Conservation (phyloP, 2,113 vertebrate species). For the Anthoscopus minutus region DNA sequence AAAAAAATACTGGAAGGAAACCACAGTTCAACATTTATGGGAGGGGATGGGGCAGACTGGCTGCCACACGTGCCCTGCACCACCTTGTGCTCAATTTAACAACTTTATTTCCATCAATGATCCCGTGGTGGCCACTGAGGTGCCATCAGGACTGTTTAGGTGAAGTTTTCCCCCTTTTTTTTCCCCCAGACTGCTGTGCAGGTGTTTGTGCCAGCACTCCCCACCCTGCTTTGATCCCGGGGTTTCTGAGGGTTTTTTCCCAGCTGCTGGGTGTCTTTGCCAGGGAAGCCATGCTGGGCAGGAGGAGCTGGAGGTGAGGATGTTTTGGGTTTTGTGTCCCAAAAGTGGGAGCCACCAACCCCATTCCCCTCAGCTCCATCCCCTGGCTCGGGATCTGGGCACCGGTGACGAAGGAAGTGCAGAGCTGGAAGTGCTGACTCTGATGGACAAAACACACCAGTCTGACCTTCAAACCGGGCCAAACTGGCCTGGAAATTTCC, state of each 20-base stretch:
- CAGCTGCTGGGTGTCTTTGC: neutral
- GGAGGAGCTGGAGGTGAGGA: neutral
- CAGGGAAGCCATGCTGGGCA: too few species aligned
- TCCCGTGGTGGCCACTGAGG: neutral
- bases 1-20: neutral
- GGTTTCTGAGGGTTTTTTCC: neutral
- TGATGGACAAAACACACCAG: slow-evolving; percentile 28
- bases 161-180: neutral
- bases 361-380: neutral
- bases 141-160: neutral
- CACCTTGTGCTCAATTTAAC: neutral
- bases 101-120: accelerated
- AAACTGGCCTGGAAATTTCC: slow-evolving; percentile 39
- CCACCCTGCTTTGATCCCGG: neutral
- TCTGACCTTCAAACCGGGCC: slow-evolving; percentile 14
- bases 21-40: neutral
- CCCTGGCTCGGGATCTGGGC: neutral
- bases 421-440: neutral
- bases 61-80: accelerated
- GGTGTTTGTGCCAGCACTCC: neutral
- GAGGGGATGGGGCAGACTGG: neutral
- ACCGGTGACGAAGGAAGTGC: neutral
- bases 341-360: neutral
- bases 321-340: neutral
- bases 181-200: accelerated